These are phyloP conservation scores for Gymnoscelis rufifasciata DNA, from an alignment of 2,888 invertebrate species.

Conservation along the genomic window DNA sequence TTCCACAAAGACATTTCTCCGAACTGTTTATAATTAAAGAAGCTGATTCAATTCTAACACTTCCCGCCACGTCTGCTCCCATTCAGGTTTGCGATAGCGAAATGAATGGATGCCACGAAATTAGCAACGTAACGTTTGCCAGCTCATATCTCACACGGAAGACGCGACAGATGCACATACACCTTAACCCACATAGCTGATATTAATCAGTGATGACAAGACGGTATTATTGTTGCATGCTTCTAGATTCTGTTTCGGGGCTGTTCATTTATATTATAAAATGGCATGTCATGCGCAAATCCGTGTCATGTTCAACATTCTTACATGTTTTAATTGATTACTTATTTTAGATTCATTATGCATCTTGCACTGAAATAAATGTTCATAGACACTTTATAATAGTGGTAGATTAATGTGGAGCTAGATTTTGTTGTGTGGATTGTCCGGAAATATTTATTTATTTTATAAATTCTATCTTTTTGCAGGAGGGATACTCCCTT, in stretches of 20 bases:
- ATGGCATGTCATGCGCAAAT: not conserved
- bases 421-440: too few species aligned
- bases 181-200: conserved; percentile 19
- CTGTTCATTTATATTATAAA: not conserved
- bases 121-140: conserved; percentile 69
- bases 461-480: too few species aligned
- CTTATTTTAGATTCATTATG: too few species aligned
- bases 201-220: conserved; percentile 20
- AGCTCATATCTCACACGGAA: conserved; percentile 64
- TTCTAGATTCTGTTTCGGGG: not conserved
- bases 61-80: conserved; percentile 53
- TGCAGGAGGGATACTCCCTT: too few species aligned
- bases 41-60: conserved; percentile 33
- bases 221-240: conserved; percentile 8
- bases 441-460: too few species aligned
- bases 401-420: too few species aligned
- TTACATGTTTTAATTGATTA: too few species aligned
- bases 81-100: conserved; percentile 64
- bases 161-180: conserved; percentile 44
- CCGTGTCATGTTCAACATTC: not conserved
- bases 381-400: too few species aligned
- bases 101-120: conserved; percentile 73
- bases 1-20: not conserved
- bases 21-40: conserved; percentile 17
- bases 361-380: too few species aligned